A percentile compares a stretch with the other conserved stretches of the same genome.
Conservation (phyloP, 1,140 invertebrate species). For the Hirudo medicinalis region DNA sequence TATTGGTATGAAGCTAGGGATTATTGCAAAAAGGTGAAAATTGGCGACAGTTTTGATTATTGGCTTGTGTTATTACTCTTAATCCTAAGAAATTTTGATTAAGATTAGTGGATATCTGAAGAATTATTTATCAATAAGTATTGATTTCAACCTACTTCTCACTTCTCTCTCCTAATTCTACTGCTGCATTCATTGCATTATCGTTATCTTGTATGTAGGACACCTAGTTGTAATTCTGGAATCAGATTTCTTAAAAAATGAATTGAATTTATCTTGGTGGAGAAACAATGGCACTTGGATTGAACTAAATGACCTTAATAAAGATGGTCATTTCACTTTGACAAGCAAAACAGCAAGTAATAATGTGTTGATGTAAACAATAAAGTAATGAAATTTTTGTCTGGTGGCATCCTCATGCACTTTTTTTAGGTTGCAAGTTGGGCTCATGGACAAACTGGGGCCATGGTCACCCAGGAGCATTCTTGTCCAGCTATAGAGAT, state of each 20-base stretch:
- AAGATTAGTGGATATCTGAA: no score
- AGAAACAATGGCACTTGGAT: constrained; percentile 11
- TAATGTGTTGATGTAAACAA: background rate
- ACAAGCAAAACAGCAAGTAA: background rate
- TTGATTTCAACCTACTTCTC: no score
- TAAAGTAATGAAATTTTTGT: no score
- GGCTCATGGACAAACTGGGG: background rate
- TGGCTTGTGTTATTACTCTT: no score
- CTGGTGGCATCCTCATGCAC: no score
- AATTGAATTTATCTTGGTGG: constrained; percentile 16
- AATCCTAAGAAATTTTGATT: no score
- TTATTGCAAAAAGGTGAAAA: constrained; percentile 16
- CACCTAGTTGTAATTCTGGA: constrained; percentile 11
- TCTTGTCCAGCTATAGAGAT: background rate
- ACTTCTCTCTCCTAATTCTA: no score
- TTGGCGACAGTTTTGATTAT: no score
- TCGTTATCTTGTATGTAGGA: background rate
- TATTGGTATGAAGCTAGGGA: constrained; percentile 17
- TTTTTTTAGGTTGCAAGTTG: no score
- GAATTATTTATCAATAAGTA: no score
- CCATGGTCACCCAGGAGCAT: constrained; percentile 1
- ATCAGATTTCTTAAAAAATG: constrained; percentile 12
- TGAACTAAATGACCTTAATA: constrained; percentile 7
- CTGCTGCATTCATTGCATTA: no score
- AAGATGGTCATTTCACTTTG: background rate